Evolutionary conservation across 2,113 vertebrate species (phyloP), one percentile per base, ranked within the genome.

Genomic region (Nothocercus julius): DNA sequence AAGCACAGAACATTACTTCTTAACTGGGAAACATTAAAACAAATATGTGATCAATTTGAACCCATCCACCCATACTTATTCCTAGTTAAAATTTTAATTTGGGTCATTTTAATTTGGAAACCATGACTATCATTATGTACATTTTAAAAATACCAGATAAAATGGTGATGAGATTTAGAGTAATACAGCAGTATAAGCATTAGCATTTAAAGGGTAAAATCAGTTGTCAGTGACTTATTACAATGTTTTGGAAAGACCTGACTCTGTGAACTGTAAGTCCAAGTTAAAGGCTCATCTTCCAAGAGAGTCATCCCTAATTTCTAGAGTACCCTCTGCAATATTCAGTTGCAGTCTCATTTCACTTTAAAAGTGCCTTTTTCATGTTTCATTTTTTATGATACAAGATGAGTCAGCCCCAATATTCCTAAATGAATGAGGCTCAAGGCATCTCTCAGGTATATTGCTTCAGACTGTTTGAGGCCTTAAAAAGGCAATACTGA

Each of bases 361-460:
- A 45, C 21, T 70, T 63, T 6, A 56, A 67, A 70, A 42, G 36
- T 66, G 8, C 28, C 36, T 64, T 7, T 64, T 40, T 42, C 8
- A 22, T 51, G 72, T 75, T 82, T 3, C 8, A 22, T 51, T 75
- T 75, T 82, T 3, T 62, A 38, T n/a, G 54, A 61, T 25, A 51
- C 0, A 2, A 85, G 81, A 15, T n/a, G 21, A 13, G 89, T 32
- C 13, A 56, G 36, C 6, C 5, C 11, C 14, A 34, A 0, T 19
- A 44, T 83, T 85, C 56, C 24, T n/a, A 73, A 5, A 22, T 8
- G 9, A 86, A 72, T 8, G 74, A 19, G 34, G 28, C 17, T n/a
- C 0, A 0, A 18, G 36, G 10, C 22, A 47, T 56, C 53, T 53
- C 61, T 44, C 53, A n/a, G 6, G 58, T 14, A 47, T 4, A 61